Conservation (phyloP, 2,113 vertebrate genomes). For the Nibea albiflora region DNA sequence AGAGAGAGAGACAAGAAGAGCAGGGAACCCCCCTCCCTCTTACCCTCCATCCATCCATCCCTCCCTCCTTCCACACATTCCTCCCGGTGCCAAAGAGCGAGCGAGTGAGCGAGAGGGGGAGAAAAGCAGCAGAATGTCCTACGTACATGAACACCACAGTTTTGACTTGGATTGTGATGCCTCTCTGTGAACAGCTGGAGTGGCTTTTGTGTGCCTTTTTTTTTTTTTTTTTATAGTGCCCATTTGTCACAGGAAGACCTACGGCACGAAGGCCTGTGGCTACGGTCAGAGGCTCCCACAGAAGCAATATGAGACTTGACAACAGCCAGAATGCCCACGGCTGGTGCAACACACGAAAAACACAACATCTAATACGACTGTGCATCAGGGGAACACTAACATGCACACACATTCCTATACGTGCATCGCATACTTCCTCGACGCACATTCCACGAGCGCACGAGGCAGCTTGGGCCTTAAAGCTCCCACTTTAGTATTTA, state of each 20-base stretch:
- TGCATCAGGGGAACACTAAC: constrained; percentile 55
- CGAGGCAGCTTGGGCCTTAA: constrained; percentile 67
- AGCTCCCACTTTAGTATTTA: constrained; percentile 75
- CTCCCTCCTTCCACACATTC: constrained; percentile 72
- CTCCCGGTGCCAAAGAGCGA: constrained; percentile 83
- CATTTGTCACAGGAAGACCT: constrained; percentile 56
- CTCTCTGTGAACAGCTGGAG: constrained; percentile 66
- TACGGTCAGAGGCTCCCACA: constrained; percentile 43
- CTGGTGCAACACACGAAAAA: constrained; percentile 45
- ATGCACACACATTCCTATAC: constrained; percentile 67
- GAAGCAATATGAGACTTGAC: constrained; percentile 49
- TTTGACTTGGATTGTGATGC: constrained; percentile 69
- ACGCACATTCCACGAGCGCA: constrained; percentile 72
- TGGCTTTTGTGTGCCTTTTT: constrained; percentile 71
- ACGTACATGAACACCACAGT: constrained; percentile 57
- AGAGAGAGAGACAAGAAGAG: constrained; percentile 33
- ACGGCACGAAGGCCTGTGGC: constrained; percentile 28
- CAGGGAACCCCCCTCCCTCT: constrained; percentile 62
- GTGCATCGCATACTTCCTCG: constrained; percentile 69
- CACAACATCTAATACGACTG: constrained; percentile 39
- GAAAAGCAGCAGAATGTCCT: constrained; percentile 65
- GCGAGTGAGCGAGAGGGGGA: constrained; percentile 29
- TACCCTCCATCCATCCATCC: constrained; percentile 32
- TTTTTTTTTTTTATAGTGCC: constrained; percentile 13
- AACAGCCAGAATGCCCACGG: constrained; percentile 43